phyloP scores from a whole-genome alignment of 2,113 vertebrate species.

The Rynchops niger region DNA sequence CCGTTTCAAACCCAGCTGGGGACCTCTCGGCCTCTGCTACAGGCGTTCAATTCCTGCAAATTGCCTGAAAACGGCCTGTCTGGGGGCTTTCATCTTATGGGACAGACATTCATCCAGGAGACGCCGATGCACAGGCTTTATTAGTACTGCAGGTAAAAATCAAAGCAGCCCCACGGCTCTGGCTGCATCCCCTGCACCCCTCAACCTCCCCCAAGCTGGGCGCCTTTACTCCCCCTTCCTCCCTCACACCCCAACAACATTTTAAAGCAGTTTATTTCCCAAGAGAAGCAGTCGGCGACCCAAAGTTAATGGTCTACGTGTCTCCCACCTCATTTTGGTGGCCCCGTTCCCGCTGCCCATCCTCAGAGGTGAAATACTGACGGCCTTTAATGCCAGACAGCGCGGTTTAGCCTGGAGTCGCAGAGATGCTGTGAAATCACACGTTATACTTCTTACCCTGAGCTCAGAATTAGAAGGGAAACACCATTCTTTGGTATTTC shows the following conservation, averaged over 20 bases:
- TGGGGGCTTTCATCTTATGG: background rate
- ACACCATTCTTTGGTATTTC: background rate
- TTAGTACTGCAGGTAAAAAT: background rate
- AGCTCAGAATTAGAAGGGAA: background rate
- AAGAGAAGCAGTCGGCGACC: background rate
- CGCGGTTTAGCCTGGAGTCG: background rate
- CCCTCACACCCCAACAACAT: background rate
- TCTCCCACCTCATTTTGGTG: background rate
- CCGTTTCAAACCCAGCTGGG: background rate
- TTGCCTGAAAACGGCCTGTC: background rate
- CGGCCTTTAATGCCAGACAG: background rate
- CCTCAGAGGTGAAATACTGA: background rate
- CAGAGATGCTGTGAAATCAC: background rate
- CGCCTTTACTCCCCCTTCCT: background rate
- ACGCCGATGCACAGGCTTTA: background rate
- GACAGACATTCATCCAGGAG: background rate
- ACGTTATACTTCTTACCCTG: background rate
- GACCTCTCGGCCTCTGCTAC: background rate
- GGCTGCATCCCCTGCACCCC: background rate
- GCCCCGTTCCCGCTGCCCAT: background rate
- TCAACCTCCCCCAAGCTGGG: accelerated
- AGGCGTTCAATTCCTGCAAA: background rate
- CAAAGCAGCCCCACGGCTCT: background rate
- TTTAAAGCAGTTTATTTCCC: background rate
- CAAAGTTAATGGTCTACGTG: accelerated